A percentile compares a stretch with the other conserved stretches of the same genome.
Evolutionary conservation across 2,113 vertebrate species (phyloP).

Genomic region (Tauraco erythrolophus): DNA sequence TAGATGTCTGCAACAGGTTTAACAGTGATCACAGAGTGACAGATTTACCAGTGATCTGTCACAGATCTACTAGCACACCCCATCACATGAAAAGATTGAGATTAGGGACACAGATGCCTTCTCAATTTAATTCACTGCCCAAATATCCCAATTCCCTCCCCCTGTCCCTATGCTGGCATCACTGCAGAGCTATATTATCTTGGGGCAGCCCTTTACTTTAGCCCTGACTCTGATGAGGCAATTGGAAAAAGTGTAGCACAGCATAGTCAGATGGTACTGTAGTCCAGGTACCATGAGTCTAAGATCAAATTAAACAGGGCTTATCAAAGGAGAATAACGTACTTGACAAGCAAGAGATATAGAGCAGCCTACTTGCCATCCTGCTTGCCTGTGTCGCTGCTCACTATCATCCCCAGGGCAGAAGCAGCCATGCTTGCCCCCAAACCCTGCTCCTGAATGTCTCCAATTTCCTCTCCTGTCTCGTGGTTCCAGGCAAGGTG

Average conservation of each 20-base stretch:
- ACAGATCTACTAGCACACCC: neutral
- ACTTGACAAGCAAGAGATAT: neutral
- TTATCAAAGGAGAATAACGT: neutral
- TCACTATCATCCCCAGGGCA: accelerated
- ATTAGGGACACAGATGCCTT: neutral
- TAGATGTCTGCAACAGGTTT: neutral
- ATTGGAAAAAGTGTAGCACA: neutral
- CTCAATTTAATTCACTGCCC: neutral
- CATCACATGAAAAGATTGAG: neutral
- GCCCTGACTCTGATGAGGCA: neutral
- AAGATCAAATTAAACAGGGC: neutral
- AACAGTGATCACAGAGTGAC: neutral
- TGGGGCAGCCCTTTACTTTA: neutral
- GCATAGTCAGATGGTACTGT: neutral
- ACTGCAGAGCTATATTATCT: neutral
- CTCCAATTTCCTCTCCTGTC: neutral
- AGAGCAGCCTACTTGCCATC: neutral
- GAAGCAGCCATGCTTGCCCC: neutral
- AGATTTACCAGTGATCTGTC: neutral
- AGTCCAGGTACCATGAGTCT: neutral
- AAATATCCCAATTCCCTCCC: neutral
- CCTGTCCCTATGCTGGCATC: neutral
- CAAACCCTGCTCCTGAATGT: neutral
- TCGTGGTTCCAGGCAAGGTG: neutral
- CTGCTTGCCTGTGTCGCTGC: neutral